Evolutionary conservation across 1,140 invertebrate species (phyloP).

Genomic region (Olivierus martensii): DNA sequence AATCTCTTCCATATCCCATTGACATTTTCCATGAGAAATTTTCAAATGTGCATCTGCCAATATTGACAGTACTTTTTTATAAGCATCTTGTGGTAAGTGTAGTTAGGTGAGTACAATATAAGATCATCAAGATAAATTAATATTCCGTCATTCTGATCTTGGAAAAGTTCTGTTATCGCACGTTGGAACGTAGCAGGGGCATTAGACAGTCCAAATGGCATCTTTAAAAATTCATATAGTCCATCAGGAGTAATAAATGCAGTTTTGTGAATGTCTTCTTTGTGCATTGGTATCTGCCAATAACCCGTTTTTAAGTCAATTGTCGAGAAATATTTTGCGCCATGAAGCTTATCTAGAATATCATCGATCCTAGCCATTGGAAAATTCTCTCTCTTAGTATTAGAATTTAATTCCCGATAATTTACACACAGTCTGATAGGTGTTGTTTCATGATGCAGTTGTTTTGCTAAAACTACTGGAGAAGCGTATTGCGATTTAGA

Average conservation of each 20-base stretch:
- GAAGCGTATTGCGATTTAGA: no score
- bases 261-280: constrained; percentile 14
- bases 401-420: constrained; percentile 29
- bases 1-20: no score
- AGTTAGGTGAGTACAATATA: no score
- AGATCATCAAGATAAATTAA: no score
- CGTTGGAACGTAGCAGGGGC: constrained; percentile 29
- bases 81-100: no score
- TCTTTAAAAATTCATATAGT: constrained; percentile 24
- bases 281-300: constrained; percentile 24
- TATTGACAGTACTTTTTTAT: no score
- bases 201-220: constrained; percentile 31
- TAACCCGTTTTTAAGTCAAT: constrained; percentile 28
- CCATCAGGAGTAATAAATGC: constrained; percentile 10
- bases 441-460: no score
- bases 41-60: no score
- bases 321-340: constrained; percentile 21
- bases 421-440: constrained; percentile 20
- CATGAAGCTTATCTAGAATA: constrained; percentile 21
- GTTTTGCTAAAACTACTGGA: no score
- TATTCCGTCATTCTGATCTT: no score
- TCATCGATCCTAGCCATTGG: constrained; percentile 29
- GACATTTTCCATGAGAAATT: no score
- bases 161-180: constrained; percentile 22
- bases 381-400: constrained; percentile 25